phyloP scores from a whole-genome alignment of 2,888 invertebrate species.

The Calameuta pallipes region DNA sequence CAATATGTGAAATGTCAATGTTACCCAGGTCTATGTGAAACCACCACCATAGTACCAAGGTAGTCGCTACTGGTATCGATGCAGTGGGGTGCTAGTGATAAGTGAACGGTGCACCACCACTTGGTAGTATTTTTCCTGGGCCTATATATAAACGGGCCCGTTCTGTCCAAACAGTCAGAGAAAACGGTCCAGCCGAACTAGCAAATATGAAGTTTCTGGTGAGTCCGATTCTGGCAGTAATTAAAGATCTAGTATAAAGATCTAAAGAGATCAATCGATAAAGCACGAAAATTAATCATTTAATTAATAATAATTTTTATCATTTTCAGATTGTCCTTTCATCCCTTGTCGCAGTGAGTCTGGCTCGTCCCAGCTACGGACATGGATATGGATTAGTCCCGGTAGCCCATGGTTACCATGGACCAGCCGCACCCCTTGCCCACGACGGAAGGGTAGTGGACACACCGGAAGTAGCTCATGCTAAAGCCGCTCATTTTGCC shows the following conservation, averaged over 20 bases:
- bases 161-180: slow-evolving; percentile 15
- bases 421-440: slow-evolving; percentile 51
- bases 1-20: too few species aligned
- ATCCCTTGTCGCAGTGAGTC: slow-evolving; percentile 27
- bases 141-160: slow-evolving; percentile 49
- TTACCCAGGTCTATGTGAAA: too few species aligned
- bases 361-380: slow-evolving; percentile 36
- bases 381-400: slow-evolving; percentile 9
- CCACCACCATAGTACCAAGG: too few species aligned
- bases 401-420: slow-evolving; percentile 35
- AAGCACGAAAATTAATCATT: neutral
- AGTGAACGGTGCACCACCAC: too few species aligned
- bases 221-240: slow-evolving; percentile 31
- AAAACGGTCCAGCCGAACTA: slow-evolving; percentile 27
- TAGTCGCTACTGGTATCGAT: too few species aligned
- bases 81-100: too few species aligned
- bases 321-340: slow-evolving; percentile 35
- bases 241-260: too few species aligned
- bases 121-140: slow-evolving; percentile 39
- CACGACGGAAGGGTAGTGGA: slow-evolving; percentile 54
- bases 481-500: slow-evolving; percentile 55
- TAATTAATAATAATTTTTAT: neutral
- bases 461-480: slow-evolving; percentile 59
- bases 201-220: slow-evolving; percentile 49
- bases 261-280: too few species aligned